Base-by-base conservation (phyloP, 2,888 invertebrate species). In the Cerastis rubricosa region DNA sequence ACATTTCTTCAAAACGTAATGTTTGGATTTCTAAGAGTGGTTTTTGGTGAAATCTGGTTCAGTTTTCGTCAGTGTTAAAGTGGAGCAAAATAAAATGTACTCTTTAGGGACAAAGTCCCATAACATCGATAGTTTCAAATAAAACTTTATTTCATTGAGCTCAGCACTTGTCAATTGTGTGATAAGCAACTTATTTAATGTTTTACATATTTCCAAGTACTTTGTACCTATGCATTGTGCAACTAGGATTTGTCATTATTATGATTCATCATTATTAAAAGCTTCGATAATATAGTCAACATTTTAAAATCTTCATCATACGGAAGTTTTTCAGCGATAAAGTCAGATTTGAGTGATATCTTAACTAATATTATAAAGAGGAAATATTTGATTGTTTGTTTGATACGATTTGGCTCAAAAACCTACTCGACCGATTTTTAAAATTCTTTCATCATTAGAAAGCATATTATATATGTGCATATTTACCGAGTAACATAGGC, bases 121-220 rank as follows among this genome's bases (percentile, higher is more conserved):
- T 6, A n/a, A 12, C 14, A 3, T 1, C 0, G 5, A 47, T 54
- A 70, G 70, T 64, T 35, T 35, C 8, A 43, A 29, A 72, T 68
- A 74, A 54, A 79, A 80, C n/a, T 73, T 63, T 35, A 68, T 61
- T 71, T n/a, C 40, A 74, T 63, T 73, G 65, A 82, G 61, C 70
- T 47, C 43, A 40, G 57, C 70, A 49, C 83, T 85, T 63, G 71
- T 71, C 70, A 51, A 68, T 77, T 64, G 45, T 67, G 70, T 76
- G 83, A 85, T 81, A 85, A 81, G 72, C 71, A 49, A 73, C n/a
- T 84, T 73, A 84, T 76, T 84, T 51, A 43, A 68, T 84, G 71
- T 84, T 76, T 68, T 68, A 80, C 67, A 43, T 59, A 19, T 61
- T 76, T 71, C 49, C 67, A 59, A 80, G 49, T 73, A 71, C 73